phyloP scores from a whole-genome alignment of 2,888 invertebrate species.

The Dryobota labecula region DNA sequence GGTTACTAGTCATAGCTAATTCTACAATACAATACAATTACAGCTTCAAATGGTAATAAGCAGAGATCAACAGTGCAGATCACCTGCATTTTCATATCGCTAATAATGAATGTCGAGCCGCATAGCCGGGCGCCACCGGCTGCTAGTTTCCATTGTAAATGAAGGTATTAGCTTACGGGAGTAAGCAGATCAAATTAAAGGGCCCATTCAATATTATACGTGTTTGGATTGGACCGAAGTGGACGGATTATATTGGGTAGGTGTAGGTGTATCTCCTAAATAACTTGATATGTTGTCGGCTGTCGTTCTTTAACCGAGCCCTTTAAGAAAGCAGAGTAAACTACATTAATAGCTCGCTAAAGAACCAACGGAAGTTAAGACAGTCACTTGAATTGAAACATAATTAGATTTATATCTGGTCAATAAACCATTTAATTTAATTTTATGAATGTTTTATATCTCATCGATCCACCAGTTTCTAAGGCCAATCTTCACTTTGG shows the following conservation, averaged over 20 bases:
- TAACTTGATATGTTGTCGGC: neutral
- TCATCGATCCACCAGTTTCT: neutral
- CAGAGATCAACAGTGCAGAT: slow-evolving; percentile 40
- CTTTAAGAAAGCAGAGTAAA: neutral
- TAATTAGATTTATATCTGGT: too few species aligned
- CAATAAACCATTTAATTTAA: neutral
- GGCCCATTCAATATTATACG: slow-evolving; percentile 28
- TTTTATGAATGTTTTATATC: neutral
- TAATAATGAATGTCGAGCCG: slow-evolving; percentile 55
- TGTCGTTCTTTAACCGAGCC: neutral
- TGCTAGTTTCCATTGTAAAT: slow-evolving; percentile 64
- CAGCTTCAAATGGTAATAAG: slow-evolving; percentile 19
- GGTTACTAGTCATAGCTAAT: too few species aligned
- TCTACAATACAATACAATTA: too few species aligned
- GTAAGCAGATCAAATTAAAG: slow-evolving; percentile 40
- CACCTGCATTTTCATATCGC: slow-evolving; percentile 59
- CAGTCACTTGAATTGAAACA: neutral
- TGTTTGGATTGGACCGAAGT: slow-evolving; percentile 15
- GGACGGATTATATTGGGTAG: neutral
- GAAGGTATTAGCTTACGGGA: slow-evolving; percentile 56
- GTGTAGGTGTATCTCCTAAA: neutral
- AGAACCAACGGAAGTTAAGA: too few species aligned
- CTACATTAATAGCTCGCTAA: neutral
- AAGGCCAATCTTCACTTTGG: neutral
- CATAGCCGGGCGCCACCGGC: slow-evolving; percentile 1